Evolutionary conservation across 2,113 vertebrate species (phyloP), one percentile per base, ranked within the genome.

Genomic region (Neolamprologus toae): DNA sequence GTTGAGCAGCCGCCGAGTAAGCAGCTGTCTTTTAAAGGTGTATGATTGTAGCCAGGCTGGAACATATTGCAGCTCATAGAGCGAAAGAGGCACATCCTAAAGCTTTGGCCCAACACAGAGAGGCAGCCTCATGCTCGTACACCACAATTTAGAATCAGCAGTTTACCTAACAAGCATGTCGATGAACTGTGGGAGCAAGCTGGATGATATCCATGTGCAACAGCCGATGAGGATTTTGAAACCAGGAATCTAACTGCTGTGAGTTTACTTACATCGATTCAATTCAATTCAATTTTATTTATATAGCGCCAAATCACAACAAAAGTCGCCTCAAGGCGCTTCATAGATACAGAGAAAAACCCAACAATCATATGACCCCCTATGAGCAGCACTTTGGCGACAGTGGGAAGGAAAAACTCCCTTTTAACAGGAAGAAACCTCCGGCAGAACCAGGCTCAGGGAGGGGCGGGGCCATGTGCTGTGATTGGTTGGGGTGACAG

Each of bases 161-260:
- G 13, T 45, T 73, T 45, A 42, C 1, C 37, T 73, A 73, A 73
- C 37, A 45, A 45, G 68, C n/a, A 73, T 17, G 66, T 45, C 8
- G 5, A 23, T 73, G 21, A 73, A 73, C 37, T 3, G 37, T 10
- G 37, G 66, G 37, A 73, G 37, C 13, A 10, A 45, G 8, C 37
- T 73, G 66, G 66, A 73, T 42, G 6, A 73, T 9, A 45, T 45
- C 37, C 5, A 73, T 17, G 19, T 42, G 35, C 3, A 42, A 3
- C 2, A 45, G 66, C 6, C 9, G 2, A 17, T 3, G 23, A 47
- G 40, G 3, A 7, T 2, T 1, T 2, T 10, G 13, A 73, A 26
- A n/a, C 63, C 6, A 68, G 63, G 19, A 68, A 1, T 23, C n/a
- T 23, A 40, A 0, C 7, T 71, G 21, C n/a, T 73, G 11, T 14